Evolutionary conservation across 2,888 invertebrate species (phyloP), one percentile per base, ranked within the genome.

Genomic region (Danaus chrysippus): DNA sequence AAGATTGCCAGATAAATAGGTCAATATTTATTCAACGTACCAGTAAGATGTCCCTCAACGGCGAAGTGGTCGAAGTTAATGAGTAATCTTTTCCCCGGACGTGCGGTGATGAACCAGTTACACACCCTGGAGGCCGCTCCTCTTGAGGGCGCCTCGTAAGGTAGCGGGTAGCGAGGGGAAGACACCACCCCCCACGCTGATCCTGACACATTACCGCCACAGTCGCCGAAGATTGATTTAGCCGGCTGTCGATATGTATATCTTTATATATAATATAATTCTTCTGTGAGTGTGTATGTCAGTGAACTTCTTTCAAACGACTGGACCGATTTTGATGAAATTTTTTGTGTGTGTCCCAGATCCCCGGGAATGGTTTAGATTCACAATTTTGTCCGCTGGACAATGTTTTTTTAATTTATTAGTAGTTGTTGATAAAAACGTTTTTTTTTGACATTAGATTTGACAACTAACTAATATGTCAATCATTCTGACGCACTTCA

Each of bases 61-160:
- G 96, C 95, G 81, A 99, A 98, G 70, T 94, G 93, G 80, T 97
- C 95, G 84, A 99, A 97, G 84, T 97, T 95, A 78, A 99, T 93
- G 81, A 99, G 93, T 76, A 99, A 94, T 80, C 95, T 94, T 83
- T 97, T 96, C 74, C 95, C 95, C 42, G 96, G 95, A 71, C 95
- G 93, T 65, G 97, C 98, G 68, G 94, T 95, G 79, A 99, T 96
- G 82, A 96, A 96, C 99, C 99, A 99, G 88, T 99, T 98, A 91
- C 99, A 99, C 68, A 96, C 96, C 83, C 95, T 95, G 71, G 96
- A 96, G 57, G 97, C 95, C 71, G 95, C 92, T 60, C 95, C 95
- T 70, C 94, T 93, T 54, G 93, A 91, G 1, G 96, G 96, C 56
- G 96, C 94, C 78, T 95, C 95, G 90, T 99, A 99, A 75, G 97